Conservation (phyloP, 2,888 invertebrate species). For the Cepaea hortensis region DNA sequence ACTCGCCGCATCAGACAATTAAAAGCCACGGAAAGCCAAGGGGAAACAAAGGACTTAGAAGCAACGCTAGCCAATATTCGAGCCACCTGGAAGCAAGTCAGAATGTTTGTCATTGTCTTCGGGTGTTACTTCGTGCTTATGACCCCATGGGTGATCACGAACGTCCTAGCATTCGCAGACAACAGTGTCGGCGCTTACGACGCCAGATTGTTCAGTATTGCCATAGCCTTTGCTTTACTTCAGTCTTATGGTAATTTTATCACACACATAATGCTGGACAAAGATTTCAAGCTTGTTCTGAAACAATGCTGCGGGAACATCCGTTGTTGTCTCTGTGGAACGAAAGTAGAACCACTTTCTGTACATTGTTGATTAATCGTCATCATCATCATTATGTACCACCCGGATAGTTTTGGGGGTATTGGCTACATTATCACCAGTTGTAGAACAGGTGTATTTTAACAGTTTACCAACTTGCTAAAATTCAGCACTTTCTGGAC, state of each 20-base stretch:
- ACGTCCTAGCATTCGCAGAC: background rate
- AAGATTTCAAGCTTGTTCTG: background rate
- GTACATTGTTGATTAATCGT: too few species aligned
- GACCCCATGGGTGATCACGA: background rate
- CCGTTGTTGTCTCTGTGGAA: background rate
- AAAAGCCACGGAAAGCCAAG: too few species aligned
- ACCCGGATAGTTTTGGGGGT: too few species aligned
- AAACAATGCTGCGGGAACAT: background rate
- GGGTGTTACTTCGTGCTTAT: background rate
- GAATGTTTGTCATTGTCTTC: conserved; percentile 9
- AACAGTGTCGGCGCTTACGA: background rate
- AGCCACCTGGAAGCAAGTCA: background rate
- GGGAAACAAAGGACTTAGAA: background rate
- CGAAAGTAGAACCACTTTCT: background rate
- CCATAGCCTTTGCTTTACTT: background rate
- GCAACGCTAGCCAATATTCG: background rate
- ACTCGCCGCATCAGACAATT: background rate
- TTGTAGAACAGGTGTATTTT: too few species aligned
- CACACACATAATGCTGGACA: background rate
- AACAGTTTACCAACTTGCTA: too few species aligned
- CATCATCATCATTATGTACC: too few species aligned
- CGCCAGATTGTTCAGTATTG: background rate
- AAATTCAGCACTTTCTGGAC: too few species aligned
- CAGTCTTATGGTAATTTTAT: conserved; percentile 9
- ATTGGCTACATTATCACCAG: too few species aligned